A percentile compares a stretch with the other conserved stretches of the same genome.
Evolutionary conservation across 2,888 invertebrate species (phyloP).

Genomic region (Eupithecia abbreviata): DNA sequence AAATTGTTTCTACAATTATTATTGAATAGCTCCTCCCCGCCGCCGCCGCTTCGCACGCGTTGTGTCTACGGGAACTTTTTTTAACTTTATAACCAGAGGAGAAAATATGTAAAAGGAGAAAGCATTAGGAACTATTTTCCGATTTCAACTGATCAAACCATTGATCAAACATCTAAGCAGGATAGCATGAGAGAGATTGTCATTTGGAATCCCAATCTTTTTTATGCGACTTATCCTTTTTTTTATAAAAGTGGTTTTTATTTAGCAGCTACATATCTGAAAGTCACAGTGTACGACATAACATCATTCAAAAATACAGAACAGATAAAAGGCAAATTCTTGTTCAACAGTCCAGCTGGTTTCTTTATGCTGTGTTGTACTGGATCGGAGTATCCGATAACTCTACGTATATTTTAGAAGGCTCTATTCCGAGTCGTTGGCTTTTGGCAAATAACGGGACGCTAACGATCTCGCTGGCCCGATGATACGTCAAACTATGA

Average conservation of each 20-base stretch:
- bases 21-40: too few species aligned
- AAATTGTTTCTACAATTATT: too few species aligned
- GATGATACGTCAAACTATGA: conserved; percentile 37
- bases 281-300: not conserved
- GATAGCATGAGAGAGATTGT: not conserved
- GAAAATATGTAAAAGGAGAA: not conserved
- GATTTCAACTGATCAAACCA: not conserved
- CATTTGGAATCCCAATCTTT: not conserved
- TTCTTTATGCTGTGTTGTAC: conserved; percentile 9
- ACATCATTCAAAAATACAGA: too few species aligned
- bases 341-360: conserved; percentile 20
- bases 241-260: not conserved
- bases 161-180: not conserved
- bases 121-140: not conserved
- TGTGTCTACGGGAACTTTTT: too few species aligned
- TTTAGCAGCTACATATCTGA: not conserved
- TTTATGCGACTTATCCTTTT: not conserved
- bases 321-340: not conserved
- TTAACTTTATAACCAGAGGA: not conserved
- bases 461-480: conserved; percentile 33
- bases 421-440: conserved; percentile 38
- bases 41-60: too few species aligned
- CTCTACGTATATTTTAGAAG: conserved; percentile 37
- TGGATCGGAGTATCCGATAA: conserved; percentile 31
- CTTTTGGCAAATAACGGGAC: conserved; percentile 44